Evolutionary conservation across 1,140 invertebrate species (phyloP), one percentile per base, ranked within the genome.

Genomic region (Drosophila repletoides): DNA sequence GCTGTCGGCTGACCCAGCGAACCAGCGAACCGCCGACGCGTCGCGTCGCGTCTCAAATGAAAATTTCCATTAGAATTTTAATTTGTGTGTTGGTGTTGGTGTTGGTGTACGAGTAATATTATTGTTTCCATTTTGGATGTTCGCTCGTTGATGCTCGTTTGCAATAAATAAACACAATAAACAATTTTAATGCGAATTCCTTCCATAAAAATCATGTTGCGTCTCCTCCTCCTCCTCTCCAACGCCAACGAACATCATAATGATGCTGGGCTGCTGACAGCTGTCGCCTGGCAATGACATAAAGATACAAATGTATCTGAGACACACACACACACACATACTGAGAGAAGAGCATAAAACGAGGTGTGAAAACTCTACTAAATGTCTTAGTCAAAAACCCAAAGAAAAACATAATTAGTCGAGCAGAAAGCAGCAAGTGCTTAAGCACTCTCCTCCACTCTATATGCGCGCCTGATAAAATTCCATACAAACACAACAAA

Each of bases 121-220:
- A 31, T 56, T 69, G 10, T 65, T 76, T 68, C 53, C 74, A 83
- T 83, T 79, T 83, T 67, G 77, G 76, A n/a, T n/a, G n/a, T n/a
- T 43, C 59, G 76, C 65, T 65, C 64, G 77, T 72, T 69, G 63
- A 56, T 81, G 71, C 69, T 73, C 70, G 79, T 77, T 83, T 76
- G 74, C 71, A 84, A 84, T 84, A 86, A 84, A 84, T 84, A 84
- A 84, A 84, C 79, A 84, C 75, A 84, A 75, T 84, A 79, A 86
- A 84, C 80, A 86, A 74, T 86, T 86, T 84, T 86, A 84, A 86
- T 84, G 79, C 80, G 79, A 84, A 84, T 84, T 84, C 79, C 61
- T 84, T 74, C n/a, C 74, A 84, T 72, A 71, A 84, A 83, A 83
- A 60, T 74, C 70, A 84, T 68, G 49, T 76, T 29, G 49, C 5